A percentile compares a stretch with the other conserved stretches of the same genome.
Evolutionary conservation across 1,140 invertebrate species (phyloP).

Genomic region (Achatina immaculata): DNA sequence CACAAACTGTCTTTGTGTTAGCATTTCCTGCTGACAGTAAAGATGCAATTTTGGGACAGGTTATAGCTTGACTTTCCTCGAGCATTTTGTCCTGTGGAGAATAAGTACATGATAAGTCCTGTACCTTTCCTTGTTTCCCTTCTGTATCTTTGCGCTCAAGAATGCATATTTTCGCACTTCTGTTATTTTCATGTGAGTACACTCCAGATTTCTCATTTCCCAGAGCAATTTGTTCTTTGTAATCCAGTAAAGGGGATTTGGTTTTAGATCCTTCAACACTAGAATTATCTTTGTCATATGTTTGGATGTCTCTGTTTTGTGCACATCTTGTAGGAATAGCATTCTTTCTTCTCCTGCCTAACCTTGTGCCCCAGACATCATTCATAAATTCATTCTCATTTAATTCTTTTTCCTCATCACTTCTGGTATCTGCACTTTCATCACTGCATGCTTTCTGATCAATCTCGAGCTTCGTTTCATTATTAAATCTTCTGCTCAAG

Average conservation of each 20-base stretch:
- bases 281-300: constrained; percentile 58
- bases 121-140: too few relatives aligned
- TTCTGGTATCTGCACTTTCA: background rate
- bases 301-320: constrained; percentile 60
- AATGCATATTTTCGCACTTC: too few relatives aligned
- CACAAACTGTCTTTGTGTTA: background rate
- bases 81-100: background rate
- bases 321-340: constrained; percentile 90
- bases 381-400: constrained; percentile 72
- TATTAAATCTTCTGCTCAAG: constrained; percentile 37
- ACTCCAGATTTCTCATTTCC: too few relatives aligned
- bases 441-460: constrained; percentile 76
- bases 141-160: too few relatives aligned
- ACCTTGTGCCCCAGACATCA: constrained; percentile 74
- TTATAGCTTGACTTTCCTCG: constrained; percentile 41
- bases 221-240: background rate
- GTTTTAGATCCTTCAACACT: background rate
- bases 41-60: constrained; percentile 59
- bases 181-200: too few relatives aligned
- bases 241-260: background rate
- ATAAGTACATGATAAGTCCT: too few relatives aligned
- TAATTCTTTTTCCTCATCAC: constrained; percentile 38
- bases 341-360: constrained; percentile 85
- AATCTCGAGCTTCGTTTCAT: constrained; percentile 56
- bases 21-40: constrained; percentile 33